Percentiles rank a stretch among this genome's conserved stretches.
Conservation (phyloP, 2,113 vertebrate genomes). For the Sylvia atricapilla region DNA sequence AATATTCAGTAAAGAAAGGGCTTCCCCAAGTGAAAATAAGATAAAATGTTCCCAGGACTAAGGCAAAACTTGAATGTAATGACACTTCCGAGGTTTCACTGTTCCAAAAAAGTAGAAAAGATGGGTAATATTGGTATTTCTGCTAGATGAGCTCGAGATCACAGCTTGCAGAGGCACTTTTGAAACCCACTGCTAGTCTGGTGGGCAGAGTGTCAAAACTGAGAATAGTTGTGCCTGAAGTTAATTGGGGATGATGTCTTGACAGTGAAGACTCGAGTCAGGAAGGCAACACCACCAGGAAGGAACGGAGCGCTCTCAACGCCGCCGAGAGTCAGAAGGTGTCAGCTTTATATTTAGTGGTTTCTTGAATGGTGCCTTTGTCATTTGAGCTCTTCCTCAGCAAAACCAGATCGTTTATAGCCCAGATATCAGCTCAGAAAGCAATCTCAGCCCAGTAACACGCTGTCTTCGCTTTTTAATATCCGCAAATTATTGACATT, state of each 20-base stretch:
- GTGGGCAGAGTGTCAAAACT: not conserved
- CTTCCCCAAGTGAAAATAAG: not conserved
- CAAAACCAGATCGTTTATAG: not conserved
- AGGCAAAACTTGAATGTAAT: not conserved
- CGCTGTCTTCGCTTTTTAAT: not conserved
- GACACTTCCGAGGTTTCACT: not conserved
- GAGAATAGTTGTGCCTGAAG: not conserved
- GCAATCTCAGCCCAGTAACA: not conserved
- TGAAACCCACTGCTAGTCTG: not conserved
- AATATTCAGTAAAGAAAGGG: not conserved
- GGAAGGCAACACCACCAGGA: not conserved
- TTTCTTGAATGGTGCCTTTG: not conserved
- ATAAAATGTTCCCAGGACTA: not conserved
- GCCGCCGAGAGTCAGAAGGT: not conserved
- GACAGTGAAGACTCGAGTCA: not conserved
- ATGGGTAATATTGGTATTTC: not conserved
- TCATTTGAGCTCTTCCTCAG: not conserved
- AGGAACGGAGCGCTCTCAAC: accelerated
- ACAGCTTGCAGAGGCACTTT: not conserved
- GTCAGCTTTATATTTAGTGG: not conserved
- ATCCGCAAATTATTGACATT: not conserved
- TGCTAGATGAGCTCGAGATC: not conserved
- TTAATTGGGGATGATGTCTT: not conserved
- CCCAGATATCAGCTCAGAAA: not conserved
- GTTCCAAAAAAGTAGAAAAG: not conserved